Base-by-base conservation (phyloP, 2,113 vertebrate genomes). In the Hypanus sabinus region DNA sequence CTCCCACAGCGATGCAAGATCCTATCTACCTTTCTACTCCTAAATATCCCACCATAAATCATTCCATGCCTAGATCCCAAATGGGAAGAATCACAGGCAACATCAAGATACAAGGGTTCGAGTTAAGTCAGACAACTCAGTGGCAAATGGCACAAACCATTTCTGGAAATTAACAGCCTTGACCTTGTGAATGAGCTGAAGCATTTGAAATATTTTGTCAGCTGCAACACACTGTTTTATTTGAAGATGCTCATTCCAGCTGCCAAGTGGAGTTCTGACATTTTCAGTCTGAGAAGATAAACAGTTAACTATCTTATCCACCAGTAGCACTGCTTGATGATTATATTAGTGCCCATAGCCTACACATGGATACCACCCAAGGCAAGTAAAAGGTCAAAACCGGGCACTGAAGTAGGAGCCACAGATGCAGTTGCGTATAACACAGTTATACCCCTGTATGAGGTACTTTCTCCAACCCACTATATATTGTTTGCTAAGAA, bases 131-230 rank as follows among this genome's bases (percentile, higher is more conserved):
- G 12, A 8, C 3, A 14, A 18, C 8, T 57, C 27, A n/a, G 85
- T 16, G 9, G 57, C 79, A 88, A 88, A 87, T 11, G 55, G 24
- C 27, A n/a, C 11, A 38, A 81, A 20, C 36, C 30, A 5, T 27
- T 62, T 11, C 20, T n/a, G 24, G 57, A 88, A 62, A 36, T 36
- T 12, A 73, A 93, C 68, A 73, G 90, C 65, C 85, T 0, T 71
- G 90, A 73, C 91, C 91, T 93, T 93, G 90, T 5, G 68, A 38
- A 93, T 10, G n/a, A 93, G 20, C 68, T 55, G 70, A 93, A 73
- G 73, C 27, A 55, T 87, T 87, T 27, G 46, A 87, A 55, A 55
- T 87, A 87, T 73, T 73, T 73, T 24, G 27, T 55, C 68, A 93
- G 27, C 24, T 93, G 33, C 62, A 38, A 3, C 38, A 38, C 36